Base-by-base conservation (phyloP, 2,113 vertebrate species). In the Ageneiosus marmoratus region DNA sequence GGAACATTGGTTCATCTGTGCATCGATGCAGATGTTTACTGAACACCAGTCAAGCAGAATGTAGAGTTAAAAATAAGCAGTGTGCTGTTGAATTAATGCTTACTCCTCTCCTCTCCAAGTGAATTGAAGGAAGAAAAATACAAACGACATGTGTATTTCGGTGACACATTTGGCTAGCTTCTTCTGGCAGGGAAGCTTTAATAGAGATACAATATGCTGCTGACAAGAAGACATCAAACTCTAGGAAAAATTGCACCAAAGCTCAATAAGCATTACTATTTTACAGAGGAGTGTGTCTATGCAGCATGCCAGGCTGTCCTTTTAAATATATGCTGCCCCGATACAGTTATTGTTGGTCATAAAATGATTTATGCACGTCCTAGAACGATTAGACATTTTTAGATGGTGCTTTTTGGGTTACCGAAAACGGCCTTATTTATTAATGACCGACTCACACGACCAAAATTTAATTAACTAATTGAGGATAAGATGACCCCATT, bases 141-240 rank as follows among this genome's bases (percentile, higher is more conserved):
- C 20, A 15, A 78, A 24, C 8, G 24, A 34, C 27, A 27, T 72
- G 46, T 78, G 16, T 46, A 70, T 86, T 74, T 15, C 53, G 62
- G 75, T 75, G 76, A 77, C 78, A 86, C 78, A 83, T 65, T 48
- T 83, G 85, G 72, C 63, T 10, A 34, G 51, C 53, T 13, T 9
- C 51, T 29, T 75, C 50, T 72, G 63, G 77, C 72, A 62, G 53
- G 81, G 32, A 18, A 32, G 56, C 77, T 81, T 27, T 84, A 76
- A 81, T 77, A 83, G 46, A 86, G 81, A 79, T 79, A 86, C 77
- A 83, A 44, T 77, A 60, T 84, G 82, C 44, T 76, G 63, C n/a
- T n/a, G n/a, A n/a, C n/a, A n/a, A n/a, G n/a, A n/a, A n/a, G n/a
- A n/a, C n/a, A n/a, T n/a, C 50, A 83, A 50, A 29, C 58, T 65